phyloP scores from a whole-genome alignment of 1,140 invertebrate species.

The Sweltsa coloradensis region DNA sequence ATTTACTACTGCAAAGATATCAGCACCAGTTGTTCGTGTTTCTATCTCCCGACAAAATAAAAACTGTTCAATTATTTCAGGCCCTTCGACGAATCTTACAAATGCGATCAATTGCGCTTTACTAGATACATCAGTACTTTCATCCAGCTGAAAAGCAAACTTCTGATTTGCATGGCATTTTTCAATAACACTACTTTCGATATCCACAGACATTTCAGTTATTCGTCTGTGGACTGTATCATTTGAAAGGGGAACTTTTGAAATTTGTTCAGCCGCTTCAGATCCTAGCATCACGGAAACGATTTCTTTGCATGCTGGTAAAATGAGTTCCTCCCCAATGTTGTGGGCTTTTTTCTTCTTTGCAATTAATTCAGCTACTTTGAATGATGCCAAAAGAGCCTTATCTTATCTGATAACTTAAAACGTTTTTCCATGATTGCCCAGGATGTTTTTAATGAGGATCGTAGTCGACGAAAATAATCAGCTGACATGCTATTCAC shows the following conservation, averaged over 20 bases:
- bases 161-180: neutral
- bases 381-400: too few relatives aligned
- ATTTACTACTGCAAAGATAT: neutral
- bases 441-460: too few relatives aligned
- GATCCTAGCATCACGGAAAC: neutral
- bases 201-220: neutral
- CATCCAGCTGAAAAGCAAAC: conserved; percentile 1
- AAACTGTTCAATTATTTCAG: neutral
- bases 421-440: too few relatives aligned
- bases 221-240: neutral
- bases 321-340: neutral
- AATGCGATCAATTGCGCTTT: conserved; percentile 1
- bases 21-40: neutral
- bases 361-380: conserved; percentile 2
- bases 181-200: neutral
- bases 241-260: conserved; percentile 4
- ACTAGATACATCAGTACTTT: neutral
- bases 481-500: too few relatives aligned
- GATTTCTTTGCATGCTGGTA: neutral
- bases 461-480: too few relatives aligned
- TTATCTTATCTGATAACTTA: too few relatives aligned
- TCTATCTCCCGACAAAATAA: neutral
- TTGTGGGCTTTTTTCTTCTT: neutral
- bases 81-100: neutral
- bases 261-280: neutral